phyloP scores from a whole-genome alignment of 1,140 invertebrate species.

The Babylonia areolata region DNA sequence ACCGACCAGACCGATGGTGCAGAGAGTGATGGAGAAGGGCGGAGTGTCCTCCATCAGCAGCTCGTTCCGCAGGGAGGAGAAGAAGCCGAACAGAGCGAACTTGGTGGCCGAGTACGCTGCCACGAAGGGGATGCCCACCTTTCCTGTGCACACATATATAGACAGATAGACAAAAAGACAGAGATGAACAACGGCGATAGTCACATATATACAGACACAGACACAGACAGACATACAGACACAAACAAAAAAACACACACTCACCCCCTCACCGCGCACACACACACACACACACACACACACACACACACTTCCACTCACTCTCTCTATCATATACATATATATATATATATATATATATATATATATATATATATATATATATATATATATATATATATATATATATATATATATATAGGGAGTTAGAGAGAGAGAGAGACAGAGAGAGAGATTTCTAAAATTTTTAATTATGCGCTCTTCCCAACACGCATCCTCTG shows the following conservation, averaged over 20 bases:
- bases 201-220: not conserved
- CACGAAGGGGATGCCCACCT: conserved; percentile 65
- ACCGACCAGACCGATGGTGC: conserved; percentile 70
- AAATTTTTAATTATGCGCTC: too few relatives aligned
- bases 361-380: too few relatives aligned
- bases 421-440: too few relatives aligned
- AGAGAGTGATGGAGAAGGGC: conserved; percentile 69
- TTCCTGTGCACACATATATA: conserved; percentile 50
- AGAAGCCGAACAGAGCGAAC: conserved; percentile 72
- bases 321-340: too few relatives aligned
- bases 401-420: too few relatives aligned
- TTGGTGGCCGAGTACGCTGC: conserved; percentile 67
- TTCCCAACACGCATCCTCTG: too few relatives aligned
- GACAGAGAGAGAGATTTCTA: too few relatives aligned
- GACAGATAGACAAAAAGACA: too few relatives aligned
- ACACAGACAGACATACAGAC: not conserved
- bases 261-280: not conserved
- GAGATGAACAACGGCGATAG: too few relatives aligned
- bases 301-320: not conserved
- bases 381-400: too few relatives aligned
- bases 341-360: too few relatives aligned
- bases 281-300: conserved; percentile 11
- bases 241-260: not conserved
- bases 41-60: conserved; percentile 54
- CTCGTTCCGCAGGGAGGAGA: conserved; percentile 65